Percentiles rank a stretch among this genome's conserved stretches.
These are phyloP conservation scores for Monopis laevigella DNA, from an alignment of 2,888 invertebrate species.

Conservation along the genomic window DNA sequence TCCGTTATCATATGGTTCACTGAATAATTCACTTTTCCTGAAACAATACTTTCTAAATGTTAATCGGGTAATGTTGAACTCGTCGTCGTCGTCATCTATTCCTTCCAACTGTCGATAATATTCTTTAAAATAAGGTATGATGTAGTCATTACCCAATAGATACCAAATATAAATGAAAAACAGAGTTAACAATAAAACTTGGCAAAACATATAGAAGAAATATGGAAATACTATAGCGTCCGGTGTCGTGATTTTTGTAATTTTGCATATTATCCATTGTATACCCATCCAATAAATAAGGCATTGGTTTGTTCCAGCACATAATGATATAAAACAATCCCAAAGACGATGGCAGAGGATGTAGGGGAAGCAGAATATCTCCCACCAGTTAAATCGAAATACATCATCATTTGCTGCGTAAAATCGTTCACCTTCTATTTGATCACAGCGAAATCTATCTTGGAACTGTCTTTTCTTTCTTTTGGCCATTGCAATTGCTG, in stretches of 20 bases:
- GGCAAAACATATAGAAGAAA: slow-evolving; percentile 49
- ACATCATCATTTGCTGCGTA: slow-evolving; percentile 35
- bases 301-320: slow-evolving; percentile 44
- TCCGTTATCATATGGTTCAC: not conserved
- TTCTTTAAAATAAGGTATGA: slow-evolving; percentile 35
- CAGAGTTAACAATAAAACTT: slow-evolving; percentile 37
- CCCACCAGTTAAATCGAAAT: slow-evolving; percentile 44
- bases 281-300: slow-evolving; percentile 47
- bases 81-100: not conserved
- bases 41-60: slow-evolving; percentile 48
- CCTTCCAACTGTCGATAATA: slow-evolving; percentile 23
- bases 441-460: slow-evolving; percentile 19
- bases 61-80: slow-evolving; percentile 20
- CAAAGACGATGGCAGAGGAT: slow-evolving; percentile 38
- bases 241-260: slow-evolving; percentile 37
- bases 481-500: slow-evolving; percentile 32
- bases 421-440: slow-evolving; percentile 30
- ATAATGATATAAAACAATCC: slow-evolving; percentile 38
- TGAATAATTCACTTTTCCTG: slow-evolving; percentile 47
- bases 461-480: slow-evolving; percentile 26
- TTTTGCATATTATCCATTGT: slow-evolving; percentile 50
- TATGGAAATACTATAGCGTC: slow-evolving; percentile 49
- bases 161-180: slow-evolving; percentile 36
- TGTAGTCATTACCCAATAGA: slow-evolving; percentile 30
- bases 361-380: slow-evolving; percentile 50